phyloP scores from a whole-genome alignment of 2,113 vertebrate genomes.

The Pogona vitticeps region DNA sequence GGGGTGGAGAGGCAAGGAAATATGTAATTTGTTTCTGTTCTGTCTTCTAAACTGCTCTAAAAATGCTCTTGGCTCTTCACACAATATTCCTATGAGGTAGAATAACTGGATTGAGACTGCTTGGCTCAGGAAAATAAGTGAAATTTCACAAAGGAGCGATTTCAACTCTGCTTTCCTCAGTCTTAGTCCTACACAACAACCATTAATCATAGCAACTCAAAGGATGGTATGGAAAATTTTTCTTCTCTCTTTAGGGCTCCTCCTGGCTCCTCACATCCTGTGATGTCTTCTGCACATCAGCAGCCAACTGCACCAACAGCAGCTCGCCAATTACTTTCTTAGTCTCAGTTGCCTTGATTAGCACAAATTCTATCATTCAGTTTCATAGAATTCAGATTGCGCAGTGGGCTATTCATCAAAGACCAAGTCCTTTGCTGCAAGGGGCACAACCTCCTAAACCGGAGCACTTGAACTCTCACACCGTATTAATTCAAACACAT shows the following conservation, averaged over 20 bases:
- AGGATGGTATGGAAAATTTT: too few species aligned
- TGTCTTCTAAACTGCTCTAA: background rate
- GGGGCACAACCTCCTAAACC: background rate
- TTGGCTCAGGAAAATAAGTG: too few species aligned
- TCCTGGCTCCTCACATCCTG: background rate
- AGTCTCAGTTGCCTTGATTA: slow-evolving; percentile 64
- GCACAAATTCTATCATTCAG: slow-evolving; percentile 60
- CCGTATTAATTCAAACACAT: background rate
- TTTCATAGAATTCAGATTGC: slow-evolving; percentile 66
- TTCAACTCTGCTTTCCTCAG: too few species aligned
- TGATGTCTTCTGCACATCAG: background rate
- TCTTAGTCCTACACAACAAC: too few species aligned
- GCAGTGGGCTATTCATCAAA: slow-evolving; percentile 71
- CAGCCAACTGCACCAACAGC: background rate
- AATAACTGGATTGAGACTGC: too few species aligned
- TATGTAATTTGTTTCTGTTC: background rate
- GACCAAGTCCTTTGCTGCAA: slow-evolving; percentile 50
- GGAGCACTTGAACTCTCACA: background rate
- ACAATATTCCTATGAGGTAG: background rate
- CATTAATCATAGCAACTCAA: too few species aligned
- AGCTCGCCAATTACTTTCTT: slow-evolving; percentile 9
- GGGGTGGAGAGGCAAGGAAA: background rate
- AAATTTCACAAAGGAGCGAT: too few species aligned
- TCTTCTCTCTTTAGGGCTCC: too few species aligned
- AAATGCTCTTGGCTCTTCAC: background rate